Conservation (phyloP, 1,140 invertebrate genomes). For the Ostrea edulis region DNA sequence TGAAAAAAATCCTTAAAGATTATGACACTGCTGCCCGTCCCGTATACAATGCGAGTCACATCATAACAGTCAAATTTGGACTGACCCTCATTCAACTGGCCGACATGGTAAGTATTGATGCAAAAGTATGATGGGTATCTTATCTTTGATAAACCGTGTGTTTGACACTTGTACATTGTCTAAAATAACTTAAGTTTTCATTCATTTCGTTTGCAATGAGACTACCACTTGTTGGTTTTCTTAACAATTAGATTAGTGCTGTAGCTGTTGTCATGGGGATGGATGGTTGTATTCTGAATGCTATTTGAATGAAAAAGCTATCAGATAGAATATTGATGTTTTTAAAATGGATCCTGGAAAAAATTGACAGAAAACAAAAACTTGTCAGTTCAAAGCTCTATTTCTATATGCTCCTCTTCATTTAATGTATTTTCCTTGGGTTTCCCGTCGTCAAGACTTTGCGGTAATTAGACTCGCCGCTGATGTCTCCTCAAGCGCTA, state of each 20-base stretch:
- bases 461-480: conserved; percentile 17
- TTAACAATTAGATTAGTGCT: too few species aligned
- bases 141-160: too few species aligned
- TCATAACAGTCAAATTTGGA: conserved; percentile 97
- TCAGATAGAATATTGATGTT: background rate
- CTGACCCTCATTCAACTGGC: conserved; percentile 99
- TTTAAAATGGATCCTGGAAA: background rate
- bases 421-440: conserved; percentile 8
- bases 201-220: too few species aligned
- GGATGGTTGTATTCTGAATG: too few species aligned
- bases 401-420: background rate
- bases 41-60: conserved; percentile 97
- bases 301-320: too few species aligned
- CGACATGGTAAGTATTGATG: conserved; percentile 93
- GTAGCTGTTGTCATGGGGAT: too few species aligned
- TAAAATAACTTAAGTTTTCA: too few species aligned
- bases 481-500: background rate
- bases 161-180: too few species aligned
- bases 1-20: conserved; percentile 78
- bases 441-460: conserved; percentile 15
- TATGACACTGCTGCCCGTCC: conserved; percentile 98
- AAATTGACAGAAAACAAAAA: background rate
- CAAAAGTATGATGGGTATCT: background rate
- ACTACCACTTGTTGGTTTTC: too few species aligned
- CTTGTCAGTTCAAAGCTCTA: background rate